Evolutionary conservation across 2,888 invertebrate genomes (phyloP), one percentile per base, ranked within the genome.

Genomic region (Oscheius sp.): DNA sequence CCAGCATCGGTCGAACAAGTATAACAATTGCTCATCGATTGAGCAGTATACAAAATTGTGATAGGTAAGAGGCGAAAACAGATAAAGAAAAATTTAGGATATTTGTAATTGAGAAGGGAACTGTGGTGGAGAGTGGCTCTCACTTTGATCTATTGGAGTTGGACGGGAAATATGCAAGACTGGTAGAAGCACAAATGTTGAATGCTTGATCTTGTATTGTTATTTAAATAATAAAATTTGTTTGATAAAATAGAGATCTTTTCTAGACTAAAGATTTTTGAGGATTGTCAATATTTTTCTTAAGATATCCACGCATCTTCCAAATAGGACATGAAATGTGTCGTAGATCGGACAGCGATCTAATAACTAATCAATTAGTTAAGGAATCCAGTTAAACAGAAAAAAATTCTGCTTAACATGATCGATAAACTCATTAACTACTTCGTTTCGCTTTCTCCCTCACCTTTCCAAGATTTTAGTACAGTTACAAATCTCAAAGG

Each of bases 111-210:
- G 72, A 72, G 1, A 64, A 63, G 12, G 74, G 74, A 30, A 5
- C 49, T 14, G 70, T 74, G 5, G 71, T 67, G 22, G 74, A 75
- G 54, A 62, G 68, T 32, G 80, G 80, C 26, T 73, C 65, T 17
- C 80, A 80, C 41, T 67, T 68, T 22, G 74, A 78, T 17, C 64
- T 80, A 3, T 68, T 77, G 14, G 59, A 51, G 4, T 24, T 57
- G 9, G 74, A 74, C 14, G 78, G 78, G 24, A 63, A 68, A 9
- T 78, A 80, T 38, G 72, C 76, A 1, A 62, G 56, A 59, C 67
- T 80, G 1, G 74, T 62, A 20, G 47, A 47, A 17, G 62, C 62
- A n/a, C 62, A 62, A 33, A 17, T 22, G 14, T 32, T 62, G 8
- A 32, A 30, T 33, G 24, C 54, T 32, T 54, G 33, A 54, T 24